Conservation (phyloP, 2,888 invertebrate genomes). For the Phorcus lineatus region DNA sequence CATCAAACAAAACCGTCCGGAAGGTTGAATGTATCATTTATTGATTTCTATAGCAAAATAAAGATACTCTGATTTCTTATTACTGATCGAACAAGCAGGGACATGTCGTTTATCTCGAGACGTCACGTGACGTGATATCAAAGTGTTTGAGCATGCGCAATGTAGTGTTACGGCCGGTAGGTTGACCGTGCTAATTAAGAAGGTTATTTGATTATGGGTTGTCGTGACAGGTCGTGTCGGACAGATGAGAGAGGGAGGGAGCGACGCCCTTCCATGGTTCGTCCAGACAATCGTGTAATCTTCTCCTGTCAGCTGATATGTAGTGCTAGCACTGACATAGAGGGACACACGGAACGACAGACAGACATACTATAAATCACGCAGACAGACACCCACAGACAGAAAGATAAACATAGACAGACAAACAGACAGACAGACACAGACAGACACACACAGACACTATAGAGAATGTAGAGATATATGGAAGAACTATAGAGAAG, state of each 20-base stretch:
- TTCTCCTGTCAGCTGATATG: neutral
- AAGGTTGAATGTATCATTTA: too few species aligned
- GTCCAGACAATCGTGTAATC: neutral
- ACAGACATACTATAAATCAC: too few species aligned
- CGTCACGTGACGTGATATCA: too few species aligned
- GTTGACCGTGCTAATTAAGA: neutral
- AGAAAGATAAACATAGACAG: neutral
- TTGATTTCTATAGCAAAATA: too few species aligned
- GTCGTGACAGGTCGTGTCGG: neutral
- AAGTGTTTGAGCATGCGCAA: neutral
- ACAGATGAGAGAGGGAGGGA: neutral
- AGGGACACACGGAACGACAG: too few species aligned
- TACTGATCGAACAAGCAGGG: too few species aligned
- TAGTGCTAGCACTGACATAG: too few species aligned
- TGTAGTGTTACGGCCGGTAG: neutral
- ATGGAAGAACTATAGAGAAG: neutral
- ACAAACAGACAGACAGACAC: neutral
- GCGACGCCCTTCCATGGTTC: neutral
- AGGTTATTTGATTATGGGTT: neutral
- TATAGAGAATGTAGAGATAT: neutral
- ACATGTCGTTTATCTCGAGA: too few species aligned
- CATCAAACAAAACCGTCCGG: too few species aligned
- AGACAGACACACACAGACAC: neutral
- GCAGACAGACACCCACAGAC: too few species aligned
- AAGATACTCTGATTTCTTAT: too few species aligned